Percentiles rank a stretch among this genome's conserved stretches.
Evolutionary conservation across 2,113 vertebrate species (phyloP).

Genomic region (Plectropomus leopardus): DNA sequence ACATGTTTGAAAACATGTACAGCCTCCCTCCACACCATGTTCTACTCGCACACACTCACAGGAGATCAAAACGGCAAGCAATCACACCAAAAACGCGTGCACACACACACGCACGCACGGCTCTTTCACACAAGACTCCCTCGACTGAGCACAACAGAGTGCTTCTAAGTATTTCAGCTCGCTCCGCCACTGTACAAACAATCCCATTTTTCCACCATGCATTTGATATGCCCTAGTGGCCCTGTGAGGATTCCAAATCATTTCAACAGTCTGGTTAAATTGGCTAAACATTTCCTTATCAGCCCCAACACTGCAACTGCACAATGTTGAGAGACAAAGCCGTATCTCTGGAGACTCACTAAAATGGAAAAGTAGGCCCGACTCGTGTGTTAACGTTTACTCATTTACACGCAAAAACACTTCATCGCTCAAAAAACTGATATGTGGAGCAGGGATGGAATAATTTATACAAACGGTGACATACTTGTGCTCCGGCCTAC

Average conservation of each 20-base stretch:
- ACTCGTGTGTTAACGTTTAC: slow-evolving; percentile 38
- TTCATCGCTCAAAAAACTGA: slow-evolving; percentile 50
- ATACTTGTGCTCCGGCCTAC: neutral
- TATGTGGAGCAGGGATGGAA: slow-evolving; percentile 39
- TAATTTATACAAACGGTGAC: slow-evolving; percentile 26
- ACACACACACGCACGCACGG: slow-evolving; percentile 11
- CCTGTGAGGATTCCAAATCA: slow-evolving; percentile 67
- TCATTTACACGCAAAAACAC: slow-evolving; percentile 64
- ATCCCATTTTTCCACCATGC: slow-evolving; percentile 62
- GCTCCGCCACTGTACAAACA: slow-evolving; percentile 56
- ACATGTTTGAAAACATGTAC: slow-evolving; percentile 44
- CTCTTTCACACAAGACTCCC: slow-evolving; percentile 19
- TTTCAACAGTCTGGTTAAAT: slow-evolving; percentile 71
- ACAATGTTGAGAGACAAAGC: slow-evolving; percentile 58
- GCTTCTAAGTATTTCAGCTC: slow-evolving; percentile 49
- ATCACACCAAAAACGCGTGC: neutral
- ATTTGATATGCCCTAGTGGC: slow-evolving; percentile 61
- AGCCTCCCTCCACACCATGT: slow-evolving; percentile 11
- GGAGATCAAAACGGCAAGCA: slow-evolving; percentile 1
- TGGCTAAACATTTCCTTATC: slow-evolving; percentile 75
- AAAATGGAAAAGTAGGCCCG: slow-evolving; percentile 62
- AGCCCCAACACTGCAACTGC: slow-evolving; percentile 50
- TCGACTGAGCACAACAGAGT: slow-evolving; percentile 11
- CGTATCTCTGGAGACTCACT: slow-evolving; percentile 43
- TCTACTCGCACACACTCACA: neutral